These are phyloP conservation scores for Prionailurus bengalensis DNA, from an alignment of 2,113 vertebrate genomes.

Conservation along the genomic window DNA sequence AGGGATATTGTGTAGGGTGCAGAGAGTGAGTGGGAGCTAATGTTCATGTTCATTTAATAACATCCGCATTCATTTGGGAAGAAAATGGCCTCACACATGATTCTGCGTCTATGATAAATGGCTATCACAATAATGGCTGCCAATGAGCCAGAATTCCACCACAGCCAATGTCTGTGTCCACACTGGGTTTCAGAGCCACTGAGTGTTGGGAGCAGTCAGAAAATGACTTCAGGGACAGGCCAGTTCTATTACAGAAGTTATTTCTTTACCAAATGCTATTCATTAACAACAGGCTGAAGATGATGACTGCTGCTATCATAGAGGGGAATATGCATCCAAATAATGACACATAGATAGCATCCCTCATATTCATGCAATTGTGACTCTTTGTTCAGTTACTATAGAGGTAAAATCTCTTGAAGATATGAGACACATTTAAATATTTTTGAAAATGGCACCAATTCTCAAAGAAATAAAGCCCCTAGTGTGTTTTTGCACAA, in stretches of 20 bases:
- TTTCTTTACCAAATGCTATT: background rate
- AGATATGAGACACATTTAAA: background rate
- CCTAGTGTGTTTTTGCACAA: background rate
- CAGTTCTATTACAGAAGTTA: background rate
- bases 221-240: conserved; percentile 56
- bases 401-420: background rate
- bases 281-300: conserved; percentile 13
- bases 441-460: background rate
- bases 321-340: background rate
- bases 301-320: conserved; percentile 54
- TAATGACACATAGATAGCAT: background rate
- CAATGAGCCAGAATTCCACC: conserved; percentile 52
- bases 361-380: background rate
- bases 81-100: conserved; percentile 73
- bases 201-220: conserved; percentile 53
- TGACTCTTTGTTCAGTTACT: background rate
- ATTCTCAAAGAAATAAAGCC: background rate
- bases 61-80: conserved; percentile 69
- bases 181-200: background rate
- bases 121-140: conserved; percentile 75
- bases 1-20: background rate
- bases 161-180: conserved; percentile 4
- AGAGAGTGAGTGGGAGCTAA: background rate
- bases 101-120: conserved; percentile 75
- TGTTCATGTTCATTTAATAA: conserved; percentile 78